These are phyloP conservation scores for Petroica traversi DNA, from an alignment of 2,113 vertebrate genomes.

Conservation along the genomic window DNA sequence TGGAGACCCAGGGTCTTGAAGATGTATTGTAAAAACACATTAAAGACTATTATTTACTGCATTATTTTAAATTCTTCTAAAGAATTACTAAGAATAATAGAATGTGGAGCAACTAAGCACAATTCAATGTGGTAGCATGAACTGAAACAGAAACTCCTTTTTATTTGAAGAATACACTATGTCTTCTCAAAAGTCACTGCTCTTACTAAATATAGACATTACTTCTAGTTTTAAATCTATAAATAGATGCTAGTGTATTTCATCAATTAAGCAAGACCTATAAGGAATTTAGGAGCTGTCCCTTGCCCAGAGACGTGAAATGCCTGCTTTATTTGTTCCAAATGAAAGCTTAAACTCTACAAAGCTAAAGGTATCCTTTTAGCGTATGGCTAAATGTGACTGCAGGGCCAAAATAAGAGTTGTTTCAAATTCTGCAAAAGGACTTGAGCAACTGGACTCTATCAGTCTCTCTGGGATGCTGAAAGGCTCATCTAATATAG, in stretches of 20 bases:
- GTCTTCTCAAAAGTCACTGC: neutral
- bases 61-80: neutral
- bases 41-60: neutral
- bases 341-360: neutral
- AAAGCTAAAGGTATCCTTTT: neutral
- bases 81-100: neutral
- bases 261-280: neutral
- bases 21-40: neutral
- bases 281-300: neutral
- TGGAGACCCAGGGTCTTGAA: neutral
- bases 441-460: neutral
- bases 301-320: neutral
- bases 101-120: neutral
- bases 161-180: neutral
- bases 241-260: neutral
- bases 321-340: neutral
- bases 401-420: neutral
- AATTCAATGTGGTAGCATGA: neutral
- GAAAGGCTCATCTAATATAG: neutral
- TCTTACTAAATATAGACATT: neutral
- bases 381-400: neutral
- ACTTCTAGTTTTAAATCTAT: neutral
- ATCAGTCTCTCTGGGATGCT: neutral
- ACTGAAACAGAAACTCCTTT: neutral
- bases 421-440: neutral